Evolutionary conservation across 2,888 invertebrate species (phyloP).

Genomic region (Dendrolimus pini): DNA sequence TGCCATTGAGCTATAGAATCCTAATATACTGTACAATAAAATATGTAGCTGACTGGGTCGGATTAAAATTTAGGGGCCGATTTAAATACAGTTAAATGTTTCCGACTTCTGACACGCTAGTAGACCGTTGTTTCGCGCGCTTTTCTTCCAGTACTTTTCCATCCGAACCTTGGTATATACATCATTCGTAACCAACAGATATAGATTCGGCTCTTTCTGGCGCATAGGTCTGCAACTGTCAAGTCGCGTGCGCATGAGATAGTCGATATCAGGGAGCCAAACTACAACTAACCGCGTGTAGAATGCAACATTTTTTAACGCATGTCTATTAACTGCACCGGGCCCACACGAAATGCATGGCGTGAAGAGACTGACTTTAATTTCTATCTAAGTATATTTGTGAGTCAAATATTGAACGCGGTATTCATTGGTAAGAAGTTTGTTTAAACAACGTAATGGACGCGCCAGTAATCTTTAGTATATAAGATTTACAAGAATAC

Average conservation of each 20-base stretch:
- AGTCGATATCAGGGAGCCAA: conserved; percentile 13
- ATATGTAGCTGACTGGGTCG: too few species aligned
- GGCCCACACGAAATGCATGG: not conserved
- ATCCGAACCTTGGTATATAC: conserved; percentile 34
- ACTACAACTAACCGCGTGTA: conserved; percentile 10
- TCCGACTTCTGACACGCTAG: conserved; percentile 22
- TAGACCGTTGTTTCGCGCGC: conserved; percentile 31
- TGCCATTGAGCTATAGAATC: too few species aligned
- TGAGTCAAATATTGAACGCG: not conserved
- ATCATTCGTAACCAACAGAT: conserved; percentile 25
- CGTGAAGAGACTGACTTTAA: not conserved
- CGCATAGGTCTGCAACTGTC: conserved; percentile 12
- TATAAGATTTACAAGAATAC: too few species aligned
- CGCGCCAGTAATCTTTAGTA: too few species aligned
- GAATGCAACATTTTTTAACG: conserved; percentile 12
- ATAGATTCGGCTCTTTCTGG: conserved; percentile 28
- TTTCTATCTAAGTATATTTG: not conserved
- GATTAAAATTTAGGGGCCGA: too few species aligned
- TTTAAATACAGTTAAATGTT: conserved; percentile 27
- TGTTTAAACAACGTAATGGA: too few species aligned
- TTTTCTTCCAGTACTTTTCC: conserved; percentile 65
- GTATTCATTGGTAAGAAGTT: not conserved
- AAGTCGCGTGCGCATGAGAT: conserved; percentile 12
- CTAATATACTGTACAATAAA: too few species aligned
- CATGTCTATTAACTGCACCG: conserved; percentile 8